These are phyloP conservation scores for Cairina moschata DNA, from an alignment of 2,113 vertebrate species.

Conservation along the genomic window DNA sequence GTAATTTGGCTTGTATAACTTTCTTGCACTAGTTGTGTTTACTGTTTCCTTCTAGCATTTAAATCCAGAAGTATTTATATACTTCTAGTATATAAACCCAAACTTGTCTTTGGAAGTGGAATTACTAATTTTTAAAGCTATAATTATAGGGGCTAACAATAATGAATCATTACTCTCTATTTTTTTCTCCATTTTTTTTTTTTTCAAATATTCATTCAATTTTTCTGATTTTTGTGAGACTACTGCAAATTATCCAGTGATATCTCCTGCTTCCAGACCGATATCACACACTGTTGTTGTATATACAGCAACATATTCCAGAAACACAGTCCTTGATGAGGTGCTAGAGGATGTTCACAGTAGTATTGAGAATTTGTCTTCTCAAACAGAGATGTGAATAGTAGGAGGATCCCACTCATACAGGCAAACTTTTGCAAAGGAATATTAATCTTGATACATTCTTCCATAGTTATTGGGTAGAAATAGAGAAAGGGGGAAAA, in stretches of 20 bases:
- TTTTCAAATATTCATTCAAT: neutral
- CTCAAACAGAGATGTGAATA: neutral
- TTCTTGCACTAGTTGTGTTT: neutral
- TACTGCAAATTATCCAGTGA: neutral
- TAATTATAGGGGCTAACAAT: neutral
- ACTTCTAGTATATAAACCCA: too few species aligned
- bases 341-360: neutral
- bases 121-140: neutral
- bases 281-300: accelerated
- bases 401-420: neutral
- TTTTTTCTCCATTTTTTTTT: neutral
- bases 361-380: neutral
- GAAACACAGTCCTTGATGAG: neutral
- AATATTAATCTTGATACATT: neutral
- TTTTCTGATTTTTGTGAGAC: neutral
- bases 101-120: neutral
- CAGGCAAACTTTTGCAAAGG: neutral
- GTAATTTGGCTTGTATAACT: neutral
- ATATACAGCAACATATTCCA: neutral
- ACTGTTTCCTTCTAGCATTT: too few species aligned
- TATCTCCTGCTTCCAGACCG: neutral
- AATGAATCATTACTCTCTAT: neutral
- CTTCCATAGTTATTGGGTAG: neutral
- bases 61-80: too few species aligned
- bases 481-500: neutral